Base-by-base conservation (phyloP, 1,140 invertebrate species). In the Aphis craccivora region DNA sequence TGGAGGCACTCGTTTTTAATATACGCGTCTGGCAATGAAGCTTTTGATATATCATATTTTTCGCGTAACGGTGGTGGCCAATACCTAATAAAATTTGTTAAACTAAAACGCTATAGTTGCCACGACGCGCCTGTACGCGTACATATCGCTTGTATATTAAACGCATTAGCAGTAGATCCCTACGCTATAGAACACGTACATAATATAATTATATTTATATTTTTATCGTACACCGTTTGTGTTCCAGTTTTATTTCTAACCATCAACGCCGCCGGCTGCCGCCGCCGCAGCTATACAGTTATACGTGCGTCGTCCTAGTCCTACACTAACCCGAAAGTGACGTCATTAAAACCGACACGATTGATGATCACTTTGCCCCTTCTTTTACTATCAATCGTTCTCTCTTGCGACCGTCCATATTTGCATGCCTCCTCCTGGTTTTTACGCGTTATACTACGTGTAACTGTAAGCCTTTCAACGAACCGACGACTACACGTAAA, bases 161-260 rank as follows among this genome's bases (percentile, higher is more conserved):
- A 37, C 76, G 18, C 35, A 83, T 83, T 76, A 76, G 60, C n/a
- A 14, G 60, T 3, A 18, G 60, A 76, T 76, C 60, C 60, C 30
- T 76, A n/a, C 60, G 30, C 30, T 14, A 67, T n/a, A 76, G 40
- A 37, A 30, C 40, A 25, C 40, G 43, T 43, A 76, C 60, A 76
- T 81, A 76, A 48, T 51, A 88, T 84, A 84, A 76, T 40, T 43
- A 87, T 48, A 48, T 89, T 89, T 83, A n/a, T 92, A 92, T 92
- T 92, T 92, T 92, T 81, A 81, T 92, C 91, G 40, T 37, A 43
- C 53, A 35, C 87, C 48, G 67, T 40, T 90, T 55, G 53, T n/a
- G 90, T 92, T 92, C 67, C 91, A 92, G 91, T 92, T 92, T 83
- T 92, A 92, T 81, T 92, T 83, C 60, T 91, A 48, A 91, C 90